phyloP scores from a whole-genome alignment of 2,888 invertebrate genomes.

The Hypolimnas misippus region DNA sequence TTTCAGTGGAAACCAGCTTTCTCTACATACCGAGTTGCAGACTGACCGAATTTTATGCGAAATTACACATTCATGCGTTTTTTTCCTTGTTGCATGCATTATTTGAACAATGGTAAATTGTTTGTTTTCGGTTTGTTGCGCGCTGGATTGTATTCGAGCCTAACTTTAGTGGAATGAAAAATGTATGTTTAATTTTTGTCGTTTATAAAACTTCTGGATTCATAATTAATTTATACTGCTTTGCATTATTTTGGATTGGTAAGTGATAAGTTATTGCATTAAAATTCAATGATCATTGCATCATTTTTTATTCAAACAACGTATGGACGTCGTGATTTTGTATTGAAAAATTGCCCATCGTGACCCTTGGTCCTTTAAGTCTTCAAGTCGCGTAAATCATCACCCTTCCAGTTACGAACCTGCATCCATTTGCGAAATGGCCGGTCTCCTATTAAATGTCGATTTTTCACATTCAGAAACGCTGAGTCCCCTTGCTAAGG shows the following conservation, averaged over 20 bases:
- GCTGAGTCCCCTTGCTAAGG: conserved; percentile 51
- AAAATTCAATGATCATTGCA: neutral
- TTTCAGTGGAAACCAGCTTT: conserved; percentile 44
- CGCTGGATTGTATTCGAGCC: neutral
- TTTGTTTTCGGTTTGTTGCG: conserved; percentile 12
- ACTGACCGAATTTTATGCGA: conserved; percentile 30
- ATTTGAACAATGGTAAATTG: conserved; percentile 14
- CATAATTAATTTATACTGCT: neutral
- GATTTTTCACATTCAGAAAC: conserved; percentile 73
- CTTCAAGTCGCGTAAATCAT: conserved; percentile 55
- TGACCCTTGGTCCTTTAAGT: conserved; percentile 42
- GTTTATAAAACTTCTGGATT: neutral
- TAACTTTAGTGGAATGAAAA: neutral
- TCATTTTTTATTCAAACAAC: conserved; percentile 5
- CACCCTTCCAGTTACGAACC: conserved; percentile 52
- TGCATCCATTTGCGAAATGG: conserved; percentile 63
- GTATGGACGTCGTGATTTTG: conserved; percentile 24
- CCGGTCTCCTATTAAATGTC: conserved; percentile 79
- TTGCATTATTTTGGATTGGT: neutral
- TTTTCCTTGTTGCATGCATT: conserved; percentile 24
- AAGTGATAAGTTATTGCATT: too few species aligned
- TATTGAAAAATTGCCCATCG: conserved; percentile 32
- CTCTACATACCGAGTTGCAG: conserved; percentile 19
- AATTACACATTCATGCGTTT: conserved; percentile 28
- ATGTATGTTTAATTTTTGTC: neutral